Base-by-base conservation (phyloP, 1,140 invertebrate species). In the Drosophila mojavensis region DNA sequence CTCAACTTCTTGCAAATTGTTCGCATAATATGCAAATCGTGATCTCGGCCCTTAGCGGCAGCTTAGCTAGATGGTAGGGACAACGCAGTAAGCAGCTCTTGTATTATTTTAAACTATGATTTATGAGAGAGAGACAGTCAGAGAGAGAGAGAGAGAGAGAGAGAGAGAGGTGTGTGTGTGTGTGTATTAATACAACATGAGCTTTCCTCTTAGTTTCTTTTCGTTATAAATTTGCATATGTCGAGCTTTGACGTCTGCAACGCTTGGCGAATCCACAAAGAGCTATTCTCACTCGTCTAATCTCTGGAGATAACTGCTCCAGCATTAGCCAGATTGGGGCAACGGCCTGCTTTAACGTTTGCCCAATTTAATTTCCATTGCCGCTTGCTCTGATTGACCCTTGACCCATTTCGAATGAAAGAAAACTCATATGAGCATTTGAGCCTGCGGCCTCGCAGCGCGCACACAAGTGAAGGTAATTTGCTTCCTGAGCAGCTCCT, bases 1-100 rank as follows among this genome's bases (percentile, higher is more conserved):
- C 81, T 51, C 55, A 89, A 77, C 76, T 76, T 76, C 76, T 83
- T 89, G 76, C 79, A 89, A 86, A 86, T 82, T 77, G 84, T 79
- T 89, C 75, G 62, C 79, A 82, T 89, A 83, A 86, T 86, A 83
- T 79, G 66, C 39, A 83, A 73, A 73, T 86, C 83, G 83, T 89
- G 83, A 39, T 63, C 60, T 17, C 24, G 48, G 55, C 64, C 64
- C 47, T 47, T 48, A 13, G 15, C 15, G 20, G 54, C 54, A 39
- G 43, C 26, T 48, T 24, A 41, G 13, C 43, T 30, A 47, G 26
- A 15, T 30, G 2, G 20, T 30, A 60, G 56, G 26, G 41, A 47
- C 43, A 20, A 4, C 26, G 5, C 10, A 33, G 28, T 61, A 17
- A 58, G 36, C 48, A 41, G 58, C 47, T 72, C 53, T 54, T 67